Evolutionary conservation across 2,888 invertebrate genomes (phyloP).

Genomic region (Crioceris asparagi): DNA sequence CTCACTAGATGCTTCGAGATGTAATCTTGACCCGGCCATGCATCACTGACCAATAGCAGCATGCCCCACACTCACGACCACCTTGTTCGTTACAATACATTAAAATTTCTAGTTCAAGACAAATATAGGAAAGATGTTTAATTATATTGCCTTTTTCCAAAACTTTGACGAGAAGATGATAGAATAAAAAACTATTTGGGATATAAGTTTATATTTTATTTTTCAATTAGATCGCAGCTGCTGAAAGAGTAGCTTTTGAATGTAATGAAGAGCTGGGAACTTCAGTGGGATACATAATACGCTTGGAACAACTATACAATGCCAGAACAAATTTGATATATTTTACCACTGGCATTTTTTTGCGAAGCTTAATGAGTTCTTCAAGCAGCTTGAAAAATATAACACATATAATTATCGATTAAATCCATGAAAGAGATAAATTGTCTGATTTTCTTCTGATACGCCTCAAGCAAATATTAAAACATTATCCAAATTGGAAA

Average conservation of each 20-base stretch:
- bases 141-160: too few relatives aligned
- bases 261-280: slow-evolving; percentile 43
- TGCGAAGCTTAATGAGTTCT: slow-evolving; percentile 79
- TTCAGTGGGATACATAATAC: slow-evolving; percentile 65
- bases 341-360: slow-evolving; percentile 84
- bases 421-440: slow-evolving; percentile 90
- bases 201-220: too few relatives aligned
- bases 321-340: slow-evolving; percentile 74
- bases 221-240: slow-evolving; percentile 64
- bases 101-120: too few relatives aligned
- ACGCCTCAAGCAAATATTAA: slow-evolving; percentile 65
- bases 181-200: too few relatives aligned
- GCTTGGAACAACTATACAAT: slow-evolving; percentile 75
- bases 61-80: too few relatives aligned
- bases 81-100: too few relatives aligned
- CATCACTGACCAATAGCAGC: too few relatives aligned
- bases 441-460: slow-evolving; percentile 88
- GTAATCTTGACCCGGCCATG: too few relatives aligned
- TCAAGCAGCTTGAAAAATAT: slow-evolving; percentile 56
- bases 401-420: slow-evolving; percentile 85
- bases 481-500: slow-evolving; percentile 59
- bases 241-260: slow-evolving; percentile 70
- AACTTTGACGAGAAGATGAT: too few relatives aligned
- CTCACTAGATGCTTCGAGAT: too few relatives aligned
- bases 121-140: too few relatives aligned